Evolutionary conservation across 2,888 invertebrate species (phyloP).

Genomic region (Lathronympha strigana): DNA sequence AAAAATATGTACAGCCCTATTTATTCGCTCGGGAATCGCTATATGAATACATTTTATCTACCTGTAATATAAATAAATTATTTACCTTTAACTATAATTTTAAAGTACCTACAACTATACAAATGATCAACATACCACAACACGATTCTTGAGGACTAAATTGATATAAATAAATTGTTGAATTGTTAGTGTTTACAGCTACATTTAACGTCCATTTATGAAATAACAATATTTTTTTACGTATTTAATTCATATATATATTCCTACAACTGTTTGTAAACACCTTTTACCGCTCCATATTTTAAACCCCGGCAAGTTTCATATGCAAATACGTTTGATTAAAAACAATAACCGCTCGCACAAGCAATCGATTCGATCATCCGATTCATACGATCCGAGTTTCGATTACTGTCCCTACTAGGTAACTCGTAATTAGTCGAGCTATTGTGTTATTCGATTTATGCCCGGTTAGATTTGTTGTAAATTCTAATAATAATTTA

Average conservation of each 20-base stretch:
- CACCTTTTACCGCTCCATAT: constrained; percentile 27
- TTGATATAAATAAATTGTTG: too few species aligned
- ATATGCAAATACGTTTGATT: constrained; percentile 39
- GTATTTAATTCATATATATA: background rate
- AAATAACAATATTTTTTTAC: too few species aligned
- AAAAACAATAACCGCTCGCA: constrained; percentile 39
- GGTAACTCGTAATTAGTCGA: constrained; percentile 42
- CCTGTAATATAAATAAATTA: too few species aligned
- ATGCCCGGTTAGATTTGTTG: constrained; percentile 35
- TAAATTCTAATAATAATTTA: constrained; percentile 41
- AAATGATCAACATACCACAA: too few species aligned
- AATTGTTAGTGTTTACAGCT: too few species aligned
- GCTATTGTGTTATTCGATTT: constrained; percentile 41
- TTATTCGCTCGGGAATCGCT: too few species aligned
- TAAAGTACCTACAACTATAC: too few species aligned
- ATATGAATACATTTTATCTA: too few species aligned
- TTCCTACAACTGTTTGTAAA: constrained; percentile 14
- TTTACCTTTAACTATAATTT: too few species aligned
- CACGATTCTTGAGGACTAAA: too few species aligned
- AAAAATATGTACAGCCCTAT: too few species aligned
- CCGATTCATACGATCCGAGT: constrained; percentile 38
- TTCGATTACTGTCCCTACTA: constrained; percentile 42
- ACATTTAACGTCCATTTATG: too few species aligned
- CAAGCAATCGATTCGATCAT: constrained; percentile 43
- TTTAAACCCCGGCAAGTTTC: constrained; percentile 27